A percentile compares a stretch with the other conserved stretches of the same genome.
phyloP scores from a whole-genome alignment of 2,113 vertebrate genomes.

The Meles meles region DNA sequence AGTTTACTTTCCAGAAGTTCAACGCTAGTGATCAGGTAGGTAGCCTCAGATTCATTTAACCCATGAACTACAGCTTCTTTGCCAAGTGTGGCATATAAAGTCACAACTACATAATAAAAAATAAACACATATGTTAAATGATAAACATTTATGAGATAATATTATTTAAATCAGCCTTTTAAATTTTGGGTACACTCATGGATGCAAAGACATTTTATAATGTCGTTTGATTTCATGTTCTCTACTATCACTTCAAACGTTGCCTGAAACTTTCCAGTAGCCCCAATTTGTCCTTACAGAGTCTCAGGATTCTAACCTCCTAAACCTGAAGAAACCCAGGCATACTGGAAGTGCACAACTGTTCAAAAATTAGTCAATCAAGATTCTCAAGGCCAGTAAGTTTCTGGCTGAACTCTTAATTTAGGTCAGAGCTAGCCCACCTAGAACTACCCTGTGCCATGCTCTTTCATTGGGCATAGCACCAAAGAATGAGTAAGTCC shows the following conservation, averaged over 20 bases:
- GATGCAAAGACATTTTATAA: neutral
- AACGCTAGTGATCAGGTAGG: conserved; percentile 92
- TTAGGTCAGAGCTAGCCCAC: neutral
- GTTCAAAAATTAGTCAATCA: neutral
- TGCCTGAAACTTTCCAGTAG: neutral
- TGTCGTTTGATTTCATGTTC: neutral
- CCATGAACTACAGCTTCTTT: conserved; percentile 94
- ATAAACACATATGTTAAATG: neutral
- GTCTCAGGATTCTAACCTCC: neutral
- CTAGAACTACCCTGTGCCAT: neutral
- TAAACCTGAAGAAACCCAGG: neutral
- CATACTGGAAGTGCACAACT: neutral
- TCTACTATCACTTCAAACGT: neutral
- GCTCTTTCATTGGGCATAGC: neutral
- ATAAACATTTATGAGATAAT: neutral
- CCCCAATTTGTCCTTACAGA: neutral
- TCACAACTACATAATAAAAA: conserved; percentile 88
- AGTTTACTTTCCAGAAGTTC: conserved; percentile 94
- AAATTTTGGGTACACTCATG: neutral
- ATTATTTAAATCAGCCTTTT: conserved; percentile 5
- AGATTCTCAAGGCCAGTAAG: neutral
- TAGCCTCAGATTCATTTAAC: conserved; percentile 93
- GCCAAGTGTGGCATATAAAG: conserved; percentile 95
- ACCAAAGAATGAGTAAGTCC: neutral
- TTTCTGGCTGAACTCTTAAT: neutral